phyloP scores from a whole-genome alignment of 2,888 invertebrate species.

The Watsonalla cultraria region DNA sequence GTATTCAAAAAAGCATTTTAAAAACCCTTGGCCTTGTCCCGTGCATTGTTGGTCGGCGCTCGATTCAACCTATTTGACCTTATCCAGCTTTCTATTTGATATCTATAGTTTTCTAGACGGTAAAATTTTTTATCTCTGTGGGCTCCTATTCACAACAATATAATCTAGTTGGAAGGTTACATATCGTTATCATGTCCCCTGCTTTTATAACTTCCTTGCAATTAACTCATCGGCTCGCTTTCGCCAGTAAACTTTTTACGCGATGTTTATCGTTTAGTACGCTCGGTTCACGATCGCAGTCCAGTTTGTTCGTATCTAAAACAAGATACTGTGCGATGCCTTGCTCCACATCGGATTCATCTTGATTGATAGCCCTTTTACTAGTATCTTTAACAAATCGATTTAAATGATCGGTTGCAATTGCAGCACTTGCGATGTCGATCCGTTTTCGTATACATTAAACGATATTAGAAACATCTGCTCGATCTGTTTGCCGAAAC shows the following conservation, averaged over 20 bases:
- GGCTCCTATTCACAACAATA: no score
- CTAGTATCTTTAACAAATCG: slow-evolving; percentile 52
- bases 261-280: slow-evolving; percentile 25
- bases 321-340: slow-evolving; percentile 39
- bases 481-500: slow-evolving; percentile 29
- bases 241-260: slow-evolving; percentile 9
- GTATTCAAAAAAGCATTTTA: no score
- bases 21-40: no score
- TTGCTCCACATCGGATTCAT: slow-evolving; percentile 40
- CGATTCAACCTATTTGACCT: no score
- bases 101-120: no score
- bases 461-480: slow-evolving; percentile 32
- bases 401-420: slow-evolving; percentile 46
- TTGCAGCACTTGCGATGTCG: slow-evolving; percentile 38
- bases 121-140: no score
- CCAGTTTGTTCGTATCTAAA: slow-evolving; percentile 37
- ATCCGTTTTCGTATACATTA: slow-evolving; percentile 35
- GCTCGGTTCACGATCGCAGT: slow-evolving; percentile 22
- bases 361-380: slow-evolving; percentile 54
- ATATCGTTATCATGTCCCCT: slow-evolving; percentile 7
- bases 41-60: no score
- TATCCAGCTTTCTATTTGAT: no score
- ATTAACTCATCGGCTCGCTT: slow-evolving; percentile 6
- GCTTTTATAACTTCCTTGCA: slow-evolving; percentile 7
- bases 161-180: background rate